A percentile compares a stretch with the other conserved stretches of the same genome.
Conservation (phyloP, 2,888 invertebrate genomes). For the Conchocele bisecta region DNA sequence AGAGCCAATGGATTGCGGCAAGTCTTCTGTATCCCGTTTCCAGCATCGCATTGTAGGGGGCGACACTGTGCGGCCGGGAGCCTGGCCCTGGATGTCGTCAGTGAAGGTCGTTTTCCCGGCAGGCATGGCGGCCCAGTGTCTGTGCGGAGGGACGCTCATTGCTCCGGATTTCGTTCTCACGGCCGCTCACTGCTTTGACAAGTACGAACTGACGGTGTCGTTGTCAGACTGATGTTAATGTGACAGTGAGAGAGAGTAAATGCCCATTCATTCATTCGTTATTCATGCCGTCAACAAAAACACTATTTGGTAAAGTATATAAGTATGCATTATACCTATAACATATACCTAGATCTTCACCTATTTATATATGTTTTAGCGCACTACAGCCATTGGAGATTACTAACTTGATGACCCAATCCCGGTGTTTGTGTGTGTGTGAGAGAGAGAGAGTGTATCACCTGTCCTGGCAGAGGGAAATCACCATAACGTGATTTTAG, state of each 20-base stretch:
- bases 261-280: too few relatives aligned
- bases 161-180: slow-evolving; percentile 63
- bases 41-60: slow-evolving; percentile 63
- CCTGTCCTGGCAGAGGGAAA: too few relatives aligned
- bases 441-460: too few relatives aligned
- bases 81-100: slow-evolving; percentile 71
- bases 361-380: too few relatives aligned
- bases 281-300: not conserved
- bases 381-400: too few relatives aligned
- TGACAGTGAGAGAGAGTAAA: not conserved
- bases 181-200: slow-evolving; percentile 70
- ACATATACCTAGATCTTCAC: too few relatives aligned
- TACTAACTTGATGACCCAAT: too few relatives aligned
- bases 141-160: slow-evolving; percentile 67
- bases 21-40: slow-evolving; percentile 17
- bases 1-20: slow-evolving; percentile 32
- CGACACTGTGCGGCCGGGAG: slow-evolving; percentile 43
- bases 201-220: slow-evolving; percentile 33
- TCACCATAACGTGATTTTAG: too few relatives aligned
- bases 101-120: slow-evolving; percentile 43
- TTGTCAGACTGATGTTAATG: not conserved
- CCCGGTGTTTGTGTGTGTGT: too few relatives aligned
- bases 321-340: too few relatives aligned
- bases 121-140: slow-evolving; percentile 24
- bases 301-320: too few relatives aligned